Base-by-base conservation (phyloP, 2,113 vertebrate species). In the Cichladusa arquata region DNA sequence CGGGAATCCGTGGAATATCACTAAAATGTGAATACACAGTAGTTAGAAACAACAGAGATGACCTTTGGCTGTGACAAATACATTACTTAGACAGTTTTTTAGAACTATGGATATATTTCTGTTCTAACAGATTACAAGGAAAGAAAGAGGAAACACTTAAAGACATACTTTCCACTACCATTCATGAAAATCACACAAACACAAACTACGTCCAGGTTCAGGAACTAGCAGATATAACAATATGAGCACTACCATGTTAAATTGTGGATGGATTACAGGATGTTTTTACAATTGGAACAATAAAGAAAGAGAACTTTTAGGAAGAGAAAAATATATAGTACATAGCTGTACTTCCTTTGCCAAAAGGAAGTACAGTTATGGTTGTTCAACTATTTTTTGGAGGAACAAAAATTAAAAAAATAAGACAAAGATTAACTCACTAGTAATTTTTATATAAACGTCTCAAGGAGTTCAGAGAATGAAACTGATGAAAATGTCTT, bases 1-100 rank as follows among this genome's bases (percentile, higher is more conserved):
- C 99, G 6, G 99, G 99, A 97, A 99, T 99, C 98, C 99, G 97
- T 93, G 99, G 99, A 97, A 98, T 99, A 96, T 99, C 99, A 97
- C 99, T 99, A 97, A 97, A 98, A 98, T 5, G n/a, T 79, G 95
- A 76, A 97, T 14, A 93, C 5, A 70, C 0, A 92, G 61, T 22
- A 81, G 81, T 95, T 86, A 97, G 88, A 88, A 80, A 92, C 14
- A 87, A 65, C 1, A 6, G 25, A 90, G 29, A 62, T 0, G 2
- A 60, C 6, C 15, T 69, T 19, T 14, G 64, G 25, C 57, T 67
- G 23, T 23, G 51, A 93, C 10, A 77, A 77, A 67, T 8, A 79
- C 0, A 1, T 47, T 18, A 47, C 44, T 57, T 16, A 24, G 23
- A 76, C 11, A 20, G 12, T 8, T 40, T 51, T 74, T 47, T 19